Conservation (phyloP, 2,113 vertebrate genomes). For the Bombycilla garrulus region DNA sequence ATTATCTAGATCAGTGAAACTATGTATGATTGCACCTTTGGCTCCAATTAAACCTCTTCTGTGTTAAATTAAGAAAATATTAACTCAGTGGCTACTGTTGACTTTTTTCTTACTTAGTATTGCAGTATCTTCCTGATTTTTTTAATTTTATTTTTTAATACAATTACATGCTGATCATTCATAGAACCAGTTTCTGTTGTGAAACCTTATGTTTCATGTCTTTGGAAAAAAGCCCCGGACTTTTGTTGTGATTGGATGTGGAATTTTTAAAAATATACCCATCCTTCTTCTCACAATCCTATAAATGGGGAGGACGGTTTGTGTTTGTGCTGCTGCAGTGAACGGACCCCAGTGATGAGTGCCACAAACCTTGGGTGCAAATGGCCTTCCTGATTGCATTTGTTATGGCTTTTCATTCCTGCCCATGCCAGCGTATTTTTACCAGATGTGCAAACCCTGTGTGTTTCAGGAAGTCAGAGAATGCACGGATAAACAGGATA, state of each 20-base stretch:
- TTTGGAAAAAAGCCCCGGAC: not conserved
- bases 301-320: not conserved
- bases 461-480: not conserved
- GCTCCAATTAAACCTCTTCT: not conserved
- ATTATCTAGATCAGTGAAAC: not conserved
- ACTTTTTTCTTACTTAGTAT: not conserved
- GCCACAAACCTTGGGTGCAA: accelerated
- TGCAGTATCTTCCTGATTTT: not conserved
- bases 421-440: not conserved
- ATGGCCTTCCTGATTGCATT: not conserved
- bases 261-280: not conserved
- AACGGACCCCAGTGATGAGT: not conserved
- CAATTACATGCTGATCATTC: not conserved
- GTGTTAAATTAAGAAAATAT: not conserved
- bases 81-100: not conserved
- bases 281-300: too few species aligned
- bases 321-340: not conserved
- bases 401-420: not conserved
- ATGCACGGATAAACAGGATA: not conserved
- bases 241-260: not conserved
- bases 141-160: not conserved
- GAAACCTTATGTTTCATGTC: not conserved
- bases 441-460: not conserved
- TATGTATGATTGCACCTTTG: not conserved
- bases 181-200: not conserved